Percentiles rank a stretch among this genome's conserved stretches.
Conservation (phyloP, 2,888 invertebrate genomes). For the Antheraea assamensis region DNA sequence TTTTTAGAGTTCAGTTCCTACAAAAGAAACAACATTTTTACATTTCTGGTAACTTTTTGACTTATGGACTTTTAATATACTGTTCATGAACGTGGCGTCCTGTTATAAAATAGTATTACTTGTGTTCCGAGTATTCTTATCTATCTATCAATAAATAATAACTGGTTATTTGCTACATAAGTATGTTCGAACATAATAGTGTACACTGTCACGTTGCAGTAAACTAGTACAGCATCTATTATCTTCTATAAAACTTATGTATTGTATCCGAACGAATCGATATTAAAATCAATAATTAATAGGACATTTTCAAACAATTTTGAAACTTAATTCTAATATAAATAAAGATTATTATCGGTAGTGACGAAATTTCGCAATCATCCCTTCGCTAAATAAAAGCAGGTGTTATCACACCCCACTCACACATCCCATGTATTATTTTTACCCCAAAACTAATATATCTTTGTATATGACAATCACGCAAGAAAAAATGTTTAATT, state of each 20-base stretch:
- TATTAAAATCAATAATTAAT: background rate
- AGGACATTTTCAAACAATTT: background rate
- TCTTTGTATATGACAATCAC: background rate
- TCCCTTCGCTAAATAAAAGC: slow-evolving; percentile 13
- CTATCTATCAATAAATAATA: too few relatives aligned
- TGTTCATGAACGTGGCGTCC: too few relatives aligned
- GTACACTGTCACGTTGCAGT: too few relatives aligned
- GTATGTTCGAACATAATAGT: too few relatives aligned
- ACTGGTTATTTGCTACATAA: too few relatives aligned
- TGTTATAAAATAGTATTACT: too few relatives aligned
- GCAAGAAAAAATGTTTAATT: background rate
- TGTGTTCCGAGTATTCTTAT: too few relatives aligned
- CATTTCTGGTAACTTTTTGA: too few relatives aligned
- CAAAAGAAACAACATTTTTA: too few relatives aligned
- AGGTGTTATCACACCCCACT: slow-evolving; percentile 12
- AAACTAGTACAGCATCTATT: too few relatives aligned
- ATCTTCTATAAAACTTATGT: background rate
- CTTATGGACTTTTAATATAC: too few relatives aligned
- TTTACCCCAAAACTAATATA: slow-evolving; percentile 1
- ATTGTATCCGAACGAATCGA: background rate
- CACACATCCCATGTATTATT: slow-evolving; percentile 10
- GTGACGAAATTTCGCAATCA: background rate
- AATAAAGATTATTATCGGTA: background rate
- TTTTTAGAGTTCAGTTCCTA: too few relatives aligned
- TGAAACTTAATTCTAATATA: background rate